Evolutionary conservation across 2,888 invertebrate species (phyloP).

Genomic region (Tachina fera): DNA sequence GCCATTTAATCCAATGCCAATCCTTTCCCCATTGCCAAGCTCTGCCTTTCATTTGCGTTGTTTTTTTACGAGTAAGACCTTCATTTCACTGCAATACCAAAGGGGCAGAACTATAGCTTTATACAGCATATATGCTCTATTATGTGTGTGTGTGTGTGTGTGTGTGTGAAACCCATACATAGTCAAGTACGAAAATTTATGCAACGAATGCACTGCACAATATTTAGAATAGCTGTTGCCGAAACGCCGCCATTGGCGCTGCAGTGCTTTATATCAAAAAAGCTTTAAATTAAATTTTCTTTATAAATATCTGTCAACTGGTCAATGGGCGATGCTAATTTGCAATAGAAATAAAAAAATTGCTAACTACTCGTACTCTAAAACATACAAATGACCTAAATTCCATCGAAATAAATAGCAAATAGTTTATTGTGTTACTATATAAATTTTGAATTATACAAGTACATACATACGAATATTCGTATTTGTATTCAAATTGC

Average conservation of each 20-base stretch:
- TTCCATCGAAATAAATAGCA: constrained; percentile 7
- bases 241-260: constrained; percentile 6
- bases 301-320: neutral
- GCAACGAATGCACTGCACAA: constrained; percentile 17
- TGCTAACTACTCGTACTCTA: neutral
- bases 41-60: constrained; percentile 21
- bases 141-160: neutral
- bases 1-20: constrained; percentile 61
- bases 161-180: neutral
- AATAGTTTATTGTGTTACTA: constrained; percentile 34
- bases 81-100: constrained; percentile 45
- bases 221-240: neutral
- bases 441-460: neutral
- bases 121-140: no score
- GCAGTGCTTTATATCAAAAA: constrained; percentile 24
- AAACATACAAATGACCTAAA: constrained; percentile 45
- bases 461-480: neutral
- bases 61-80: constrained; percentile 43
- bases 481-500: no score
- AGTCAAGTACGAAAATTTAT: neutral
- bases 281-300: constrained; percentile 31
- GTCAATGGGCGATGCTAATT: neutral
- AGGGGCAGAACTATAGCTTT: constrained; percentile 23
- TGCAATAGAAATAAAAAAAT: neutral
- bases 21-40: constrained; percentile 63